Evolutionary conservation across 2,797 vertebrate species (phyloP).

Genomic region (Poeciliopsis paucimaculata): DNA sequence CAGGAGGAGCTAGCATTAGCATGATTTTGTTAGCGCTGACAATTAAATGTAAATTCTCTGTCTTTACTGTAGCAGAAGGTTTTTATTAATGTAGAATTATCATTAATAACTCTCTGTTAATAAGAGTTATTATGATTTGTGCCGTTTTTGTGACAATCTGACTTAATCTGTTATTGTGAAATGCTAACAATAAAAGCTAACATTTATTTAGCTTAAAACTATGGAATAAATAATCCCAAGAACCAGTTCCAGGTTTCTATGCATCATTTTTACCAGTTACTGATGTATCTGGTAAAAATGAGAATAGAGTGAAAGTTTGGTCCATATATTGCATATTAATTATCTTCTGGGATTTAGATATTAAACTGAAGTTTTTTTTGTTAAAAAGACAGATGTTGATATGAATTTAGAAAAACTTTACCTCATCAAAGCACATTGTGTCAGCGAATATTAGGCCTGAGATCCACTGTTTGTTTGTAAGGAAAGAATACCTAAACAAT

Average conservation of each 20-base stretch:
- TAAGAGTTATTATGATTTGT: background rate
- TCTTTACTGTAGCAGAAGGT: background rate
- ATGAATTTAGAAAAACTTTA: background rate
- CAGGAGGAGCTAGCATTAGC: background rate
- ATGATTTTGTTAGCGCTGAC: background rate
- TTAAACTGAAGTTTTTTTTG: background rate
- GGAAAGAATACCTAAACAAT: background rate
- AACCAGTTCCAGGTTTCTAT: constrained; percentile 19
- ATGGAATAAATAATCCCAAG: background rate
- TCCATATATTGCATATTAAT: background rate
- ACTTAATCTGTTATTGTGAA: background rate
- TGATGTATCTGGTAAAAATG: constrained; percentile 7
- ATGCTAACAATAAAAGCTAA: background rate
- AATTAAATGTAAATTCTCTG: background rate
- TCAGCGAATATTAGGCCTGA: constrained; percentile 3
- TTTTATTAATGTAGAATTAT: background rate
- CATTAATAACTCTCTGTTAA: too few relatives aligned
- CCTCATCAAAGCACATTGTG: background rate
- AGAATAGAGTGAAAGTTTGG: background rate
- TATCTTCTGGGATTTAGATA: background rate
- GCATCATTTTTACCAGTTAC: too few relatives aligned
- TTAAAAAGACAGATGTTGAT: background rate
- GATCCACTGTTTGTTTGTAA: background rate
- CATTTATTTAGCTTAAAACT: background rate
- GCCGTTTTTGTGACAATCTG: too few relatives aligned